Percentiles rank a stretch among this genome's conserved stretches.
Conservation (phyloP, 1,140 invertebrate species). For the Pachypeltis micranthus region DNA sequence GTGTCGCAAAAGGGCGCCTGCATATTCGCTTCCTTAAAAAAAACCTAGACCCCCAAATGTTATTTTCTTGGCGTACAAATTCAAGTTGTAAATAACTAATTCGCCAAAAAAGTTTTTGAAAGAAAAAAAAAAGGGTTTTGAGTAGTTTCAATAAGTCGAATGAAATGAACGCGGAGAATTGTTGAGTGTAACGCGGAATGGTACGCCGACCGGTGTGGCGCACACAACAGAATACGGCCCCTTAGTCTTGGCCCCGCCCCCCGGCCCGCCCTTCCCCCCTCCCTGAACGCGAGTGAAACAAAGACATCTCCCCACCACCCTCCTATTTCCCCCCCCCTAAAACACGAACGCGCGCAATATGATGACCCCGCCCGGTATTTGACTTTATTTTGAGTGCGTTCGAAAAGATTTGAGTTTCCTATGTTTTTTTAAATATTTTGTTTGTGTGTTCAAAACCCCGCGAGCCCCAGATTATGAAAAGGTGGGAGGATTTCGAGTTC, state of each 20-base stretch:
- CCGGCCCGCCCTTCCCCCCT: too few relatives aligned
- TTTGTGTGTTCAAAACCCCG: background rate
- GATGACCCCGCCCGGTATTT: background rate
- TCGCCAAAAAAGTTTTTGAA: background rate
- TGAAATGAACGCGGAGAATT: too few relatives aligned
- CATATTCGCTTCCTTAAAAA: too few relatives aligned
- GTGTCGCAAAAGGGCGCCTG: too few relatives aligned
- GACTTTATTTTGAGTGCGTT: too few relatives aligned
- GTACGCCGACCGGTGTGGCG: background rate
- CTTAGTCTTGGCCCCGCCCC: too few relatives aligned
- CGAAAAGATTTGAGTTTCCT: too few relatives aligned
- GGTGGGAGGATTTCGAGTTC: background rate
- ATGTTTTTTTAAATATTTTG: too few relatives aligned
- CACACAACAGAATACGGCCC: too few relatives aligned
- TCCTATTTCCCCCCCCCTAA: background rate
- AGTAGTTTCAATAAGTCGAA: too few relatives aligned
- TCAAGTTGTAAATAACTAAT: background rate
- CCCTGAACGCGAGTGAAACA: conserved; percentile 2
- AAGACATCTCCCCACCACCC: conserved; percentile 6
- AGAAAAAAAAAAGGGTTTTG: background rate
- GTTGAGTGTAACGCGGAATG: too few relatives aligned
- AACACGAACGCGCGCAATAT: background rate
- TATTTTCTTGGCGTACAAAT: background rate
- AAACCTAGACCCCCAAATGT: too few relatives aligned
- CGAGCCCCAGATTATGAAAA: background rate